phyloP scores from a whole-genome alignment of 2,888 invertebrate species.

The Polydrusus cervinus region DNA sequence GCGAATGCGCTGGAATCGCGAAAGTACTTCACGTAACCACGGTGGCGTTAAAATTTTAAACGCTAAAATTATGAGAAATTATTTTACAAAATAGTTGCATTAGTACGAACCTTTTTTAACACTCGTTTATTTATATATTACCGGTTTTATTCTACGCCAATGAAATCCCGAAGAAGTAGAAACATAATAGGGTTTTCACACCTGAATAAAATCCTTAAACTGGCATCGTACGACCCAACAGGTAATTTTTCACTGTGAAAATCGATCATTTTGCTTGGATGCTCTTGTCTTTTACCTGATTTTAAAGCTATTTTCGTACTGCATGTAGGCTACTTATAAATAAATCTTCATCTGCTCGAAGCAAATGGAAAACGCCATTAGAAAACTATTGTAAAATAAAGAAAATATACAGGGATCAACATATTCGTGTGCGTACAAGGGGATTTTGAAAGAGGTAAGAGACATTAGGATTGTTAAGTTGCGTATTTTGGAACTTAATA shows the following conservation, averaged over 20 bases:
- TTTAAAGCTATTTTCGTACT: conserved; percentile 36
- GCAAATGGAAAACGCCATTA: not conserved
- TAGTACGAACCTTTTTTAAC: no score
- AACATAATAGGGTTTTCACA: conserved; percentile 30
- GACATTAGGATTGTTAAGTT: no score
- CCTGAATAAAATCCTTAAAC: conserved; percentile 22
- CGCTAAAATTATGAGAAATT: no score
- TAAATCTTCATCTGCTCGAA: not conserved
- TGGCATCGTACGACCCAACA: conserved; percentile 6
- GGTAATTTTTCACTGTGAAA: conserved; percentile 37
- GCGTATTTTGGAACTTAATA: no score
- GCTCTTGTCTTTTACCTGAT: conserved; percentile 28
- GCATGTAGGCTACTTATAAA: conserved; percentile 15
- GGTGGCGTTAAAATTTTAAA: no score
- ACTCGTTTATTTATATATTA: no score
- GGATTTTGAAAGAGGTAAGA: no score
- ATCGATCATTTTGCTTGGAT: conserved; percentile 36
- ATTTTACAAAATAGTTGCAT: no score
- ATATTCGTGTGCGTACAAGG: no score
- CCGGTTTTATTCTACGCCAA: not conserved
- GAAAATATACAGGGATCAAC: no score
- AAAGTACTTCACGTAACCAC: no score
- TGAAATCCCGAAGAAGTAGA: conserved; percentile 7
- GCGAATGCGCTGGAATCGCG: no score
- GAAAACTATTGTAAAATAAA: not conserved